Base-by-base conservation (phyloP, 1,140 invertebrate species). In the Bombus turneri region DNA sequence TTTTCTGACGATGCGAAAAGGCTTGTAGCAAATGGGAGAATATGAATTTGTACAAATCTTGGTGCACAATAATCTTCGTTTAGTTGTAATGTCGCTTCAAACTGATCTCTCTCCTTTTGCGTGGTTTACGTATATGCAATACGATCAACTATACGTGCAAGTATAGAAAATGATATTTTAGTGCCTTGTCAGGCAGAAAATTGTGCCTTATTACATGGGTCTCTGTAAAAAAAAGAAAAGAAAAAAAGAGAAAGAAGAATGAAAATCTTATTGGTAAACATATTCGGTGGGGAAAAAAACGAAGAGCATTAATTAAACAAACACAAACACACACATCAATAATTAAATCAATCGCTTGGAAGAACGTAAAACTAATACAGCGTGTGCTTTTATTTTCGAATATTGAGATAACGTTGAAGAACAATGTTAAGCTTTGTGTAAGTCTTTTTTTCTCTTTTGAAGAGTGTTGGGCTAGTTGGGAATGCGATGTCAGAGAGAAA, bases 181-280 rank as follows among this genome's bases (percentile, higher is more conserved):
- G 89, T 90, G 89, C 89, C 89, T 90, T 90, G 66, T 72, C 86
- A 81, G 89, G 89, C 89, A 90, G 75, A 83, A 89, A 90, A 90
- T 76, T 83, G 89, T 90, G 89, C 89, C 89, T 90, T 90, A 90
- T 87, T 90, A 85, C 39, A 80, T 90, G 88, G 74, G 87, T 90
- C 85, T 87, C 74, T 18, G 64, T 84, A 68, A 81, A 71, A 41
- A 5, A 76, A 57, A 59, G 13, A 37, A 37, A 57, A 53, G 4
- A 12, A 57, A 34, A 64, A 22, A 73, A 62, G 41, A 31, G 31
- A 15, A 75, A 75, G 37, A 31, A 39, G 25, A 6, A 18, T 8
- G 34, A n/a, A 62, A 77, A 39, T 73, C 13, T 83, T 71, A 86
- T 89, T 77, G 83, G 78, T 66, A 9, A 82, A 88, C 31, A 76